Conservation (phyloP, 1,140 invertebrate genomes). For the Zaprionus gabonicus region DNA sequence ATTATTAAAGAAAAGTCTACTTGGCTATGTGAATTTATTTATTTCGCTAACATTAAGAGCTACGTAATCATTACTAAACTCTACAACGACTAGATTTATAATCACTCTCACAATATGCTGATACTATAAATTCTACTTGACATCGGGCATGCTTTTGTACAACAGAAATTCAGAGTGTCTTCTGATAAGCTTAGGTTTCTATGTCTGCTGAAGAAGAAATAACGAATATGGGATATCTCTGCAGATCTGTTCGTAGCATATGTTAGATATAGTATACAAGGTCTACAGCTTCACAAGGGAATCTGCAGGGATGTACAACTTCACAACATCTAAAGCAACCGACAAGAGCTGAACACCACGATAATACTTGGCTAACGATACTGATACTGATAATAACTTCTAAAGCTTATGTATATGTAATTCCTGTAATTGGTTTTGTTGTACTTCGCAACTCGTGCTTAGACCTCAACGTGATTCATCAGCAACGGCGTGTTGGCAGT, state of each 20-base stretch:
- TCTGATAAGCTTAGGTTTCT: neutral
- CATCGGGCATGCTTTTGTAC: constrained; percentile 9
- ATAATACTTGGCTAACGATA: constrained; percentile 56
- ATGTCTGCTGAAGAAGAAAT: neutral
- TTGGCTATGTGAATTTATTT: constrained; percentile 33
- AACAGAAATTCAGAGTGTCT: neutral
- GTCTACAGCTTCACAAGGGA: neutral
- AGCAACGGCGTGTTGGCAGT: constrained; percentile 79
- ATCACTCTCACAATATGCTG: constrained; percentile 80
- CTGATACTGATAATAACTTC: constrained; percentile 57
- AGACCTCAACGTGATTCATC: constrained; percentile 78
- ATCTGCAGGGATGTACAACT: neutral
- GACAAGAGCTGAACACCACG: constrained; percentile 34
- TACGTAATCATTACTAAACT: constrained; percentile 44
- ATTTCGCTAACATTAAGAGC: constrained; percentile 22
- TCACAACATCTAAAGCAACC: constrained; percentile 65
- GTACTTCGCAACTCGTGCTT: neutral
- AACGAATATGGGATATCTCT: neutral
- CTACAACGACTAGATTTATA: constrained; percentile 78
- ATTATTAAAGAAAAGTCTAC: constrained; percentile 5
- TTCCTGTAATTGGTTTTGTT: constrained; percentile 50
- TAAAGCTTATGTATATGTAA: constrained; percentile 24
- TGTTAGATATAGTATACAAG: neutral
- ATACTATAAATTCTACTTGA: constrained; percentile 44
- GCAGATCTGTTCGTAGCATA: neutral